A percentile compares a stretch with the other conserved stretches of the same genome.
phyloP scores from a whole-genome alignment of 2,888 invertebrate species.

The Euzophera pinguis region DNA sequence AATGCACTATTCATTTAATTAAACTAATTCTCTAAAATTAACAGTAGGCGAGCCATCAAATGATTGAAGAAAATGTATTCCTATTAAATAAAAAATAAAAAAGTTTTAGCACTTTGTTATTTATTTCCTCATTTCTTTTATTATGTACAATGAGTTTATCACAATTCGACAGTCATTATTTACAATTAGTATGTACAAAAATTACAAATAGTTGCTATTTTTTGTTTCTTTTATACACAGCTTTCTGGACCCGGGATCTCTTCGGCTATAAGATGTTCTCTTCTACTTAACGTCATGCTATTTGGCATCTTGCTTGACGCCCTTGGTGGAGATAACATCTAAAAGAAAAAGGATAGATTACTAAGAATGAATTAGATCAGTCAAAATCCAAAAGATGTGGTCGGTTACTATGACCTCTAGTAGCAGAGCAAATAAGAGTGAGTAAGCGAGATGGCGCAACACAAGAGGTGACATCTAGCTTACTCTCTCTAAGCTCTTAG shows the following conservation, averaged over 20 bases:
- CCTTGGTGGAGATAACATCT: slow-evolving; percentile 55
- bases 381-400: no score
- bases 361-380: not conserved
- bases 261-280: slow-evolving; percentile 73
- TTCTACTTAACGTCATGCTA: slow-evolving; percentile 59
- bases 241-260: slow-evolving; percentile 75
- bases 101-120: slow-evolving; percentile 27
- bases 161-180: slow-evolving; percentile 65
- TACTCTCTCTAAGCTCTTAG: no score
- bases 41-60: no score
- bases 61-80: no score
- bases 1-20: no score
- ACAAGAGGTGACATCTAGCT: no score
- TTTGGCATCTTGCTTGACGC: slow-evolving; percentile 49
- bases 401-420: no score
- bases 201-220: slow-evolving; percentile 21
- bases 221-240: slow-evolving; percentile 58
- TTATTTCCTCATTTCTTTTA: slow-evolving; percentile 39
- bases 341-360: slow-evolving; percentile 19
- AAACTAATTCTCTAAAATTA: no score
- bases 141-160: slow-evolving; percentile 62
- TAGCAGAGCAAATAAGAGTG: no score
- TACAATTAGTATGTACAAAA: slow-evolving; percentile 50
- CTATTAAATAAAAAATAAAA: not conserved
- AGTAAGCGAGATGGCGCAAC: no score